Percentiles rank a stretch among this genome's conserved stretches.
These are phyloP conservation scores for Eumaeus atala DNA, from an alignment of 1,140 invertebrate genomes.

Conservation along the genomic window DNA sequence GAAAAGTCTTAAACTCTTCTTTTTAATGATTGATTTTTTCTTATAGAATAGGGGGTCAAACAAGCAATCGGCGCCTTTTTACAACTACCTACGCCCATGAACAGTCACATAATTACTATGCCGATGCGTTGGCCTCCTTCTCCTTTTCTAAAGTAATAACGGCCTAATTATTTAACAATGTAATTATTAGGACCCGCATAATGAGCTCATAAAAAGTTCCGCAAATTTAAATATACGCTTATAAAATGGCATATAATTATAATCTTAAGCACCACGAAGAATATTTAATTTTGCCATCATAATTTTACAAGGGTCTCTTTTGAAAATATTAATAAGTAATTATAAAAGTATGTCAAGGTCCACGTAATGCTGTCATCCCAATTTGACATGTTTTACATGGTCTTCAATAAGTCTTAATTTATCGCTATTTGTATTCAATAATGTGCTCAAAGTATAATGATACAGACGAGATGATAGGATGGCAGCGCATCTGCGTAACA, in stretches of 20 bases:
- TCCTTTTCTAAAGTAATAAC: neutral
- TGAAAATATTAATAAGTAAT: constrained; percentile 1
- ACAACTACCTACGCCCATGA: no score
- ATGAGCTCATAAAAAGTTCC: constrained; percentile 1
- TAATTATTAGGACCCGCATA: neutral
- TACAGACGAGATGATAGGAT: no score
- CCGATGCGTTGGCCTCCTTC: no score
- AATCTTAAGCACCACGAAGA: neutral
- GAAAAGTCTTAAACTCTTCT: no score
- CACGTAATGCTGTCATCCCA: neutral
- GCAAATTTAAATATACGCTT: constrained; percentile 3
- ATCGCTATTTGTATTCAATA: no score
- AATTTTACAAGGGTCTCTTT: neutral
- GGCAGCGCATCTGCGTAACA: no score
- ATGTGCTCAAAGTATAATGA: no score
- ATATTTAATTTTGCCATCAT: constrained; percentile 5
- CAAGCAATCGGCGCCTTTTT: no score
- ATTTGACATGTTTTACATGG: neutral
- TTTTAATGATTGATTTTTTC: no score
- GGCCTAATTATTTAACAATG: neutral
- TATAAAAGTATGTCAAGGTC: neutral
- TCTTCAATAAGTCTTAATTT: no score
- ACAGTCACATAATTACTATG: no score
- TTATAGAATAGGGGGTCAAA: no score
- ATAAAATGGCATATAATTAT: constrained; percentile 3